Conservation (phyloP, 2,797 vertebrate genomes). For the Sus cebifrons region DNA sequence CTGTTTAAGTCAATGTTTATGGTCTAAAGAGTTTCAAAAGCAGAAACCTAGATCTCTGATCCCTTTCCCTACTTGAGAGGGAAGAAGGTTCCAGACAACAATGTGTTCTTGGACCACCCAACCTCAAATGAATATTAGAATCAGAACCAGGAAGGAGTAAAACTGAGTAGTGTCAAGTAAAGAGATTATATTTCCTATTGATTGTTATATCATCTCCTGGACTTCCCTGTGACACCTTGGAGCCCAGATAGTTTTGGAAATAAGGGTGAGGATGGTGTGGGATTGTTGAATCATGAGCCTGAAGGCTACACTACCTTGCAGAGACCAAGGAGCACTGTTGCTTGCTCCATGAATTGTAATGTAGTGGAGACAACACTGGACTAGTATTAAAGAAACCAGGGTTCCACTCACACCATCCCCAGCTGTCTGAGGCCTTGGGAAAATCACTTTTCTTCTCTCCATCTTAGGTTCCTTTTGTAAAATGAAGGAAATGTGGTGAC, state of each 20-base stretch:
- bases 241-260: slow-evolving; percentile 55
- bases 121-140: neutral
- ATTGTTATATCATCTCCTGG: slow-evolving; percentile 58
- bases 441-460: slow-evolving; percentile 60
- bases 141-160: slow-evolving; percentile 29
- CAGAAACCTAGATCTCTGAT: slow-evolving; percentile 38
- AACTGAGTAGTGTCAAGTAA: slow-evolving; percentile 15
- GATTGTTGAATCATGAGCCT: slow-evolving; percentile 31
- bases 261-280: neutral
- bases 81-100: slow-evolving; percentile 39
- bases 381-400: slow-evolving; percentile 48
- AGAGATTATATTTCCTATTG: slow-evolving; percentile 35
- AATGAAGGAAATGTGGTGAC: slow-evolving; percentile 13
- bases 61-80: slow-evolving; percentile 30
- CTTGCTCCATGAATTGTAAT: neutral
- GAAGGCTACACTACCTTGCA: neutral
- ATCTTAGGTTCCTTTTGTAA: slow-evolving; percentile 51
- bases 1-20: slow-evolving; percentile 65
- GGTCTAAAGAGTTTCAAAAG: slow-evolving; percentile 68
- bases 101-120: neutral
- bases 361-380: neutral
- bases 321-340: neutral
- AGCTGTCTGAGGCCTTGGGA: slow-evolving; percentile 6
- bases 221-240: slow-evolving; percentile 10
- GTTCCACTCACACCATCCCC: slow-evolving; percentile 2